Percentiles rank a stretch among this genome's conserved stretches.
Conservation (phyloP, 2,888 invertebrate genomes). For the Pollenia griseotomentosa region DNA sequence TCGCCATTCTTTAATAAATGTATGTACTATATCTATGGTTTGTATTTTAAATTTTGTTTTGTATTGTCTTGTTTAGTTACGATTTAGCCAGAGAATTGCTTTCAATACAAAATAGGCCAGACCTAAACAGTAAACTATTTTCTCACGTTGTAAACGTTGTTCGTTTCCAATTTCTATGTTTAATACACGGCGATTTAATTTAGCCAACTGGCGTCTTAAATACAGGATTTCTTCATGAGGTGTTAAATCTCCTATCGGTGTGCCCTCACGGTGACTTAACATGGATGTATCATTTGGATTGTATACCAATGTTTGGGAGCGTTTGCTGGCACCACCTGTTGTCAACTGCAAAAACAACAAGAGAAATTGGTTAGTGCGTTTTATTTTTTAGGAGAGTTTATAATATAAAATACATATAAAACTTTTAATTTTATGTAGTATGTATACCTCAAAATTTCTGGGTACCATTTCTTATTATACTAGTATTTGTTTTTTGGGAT, state of each 20-base stretch:
- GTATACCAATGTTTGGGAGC: constrained; percentile 77
- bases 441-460: constrained; percentile 46
- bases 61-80: constrained; percentile 83
- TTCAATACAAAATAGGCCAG: constrained; percentile 94
- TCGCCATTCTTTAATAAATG: constrained; percentile 9
- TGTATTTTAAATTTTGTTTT: neutral
- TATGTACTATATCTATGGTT: constrained; percentile 21
- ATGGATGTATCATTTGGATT: constrained; percentile 80
- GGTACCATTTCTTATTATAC: constrained; percentile 49
- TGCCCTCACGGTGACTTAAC: constrained; percentile 86
- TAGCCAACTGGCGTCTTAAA: constrained; percentile 93
- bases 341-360: constrained; percentile 76
- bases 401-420: neutral
- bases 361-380: neutral
- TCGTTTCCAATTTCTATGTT: constrained; percentile 94
- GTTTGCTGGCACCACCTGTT: constrained; percentile 81
- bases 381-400: neutral
- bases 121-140: constrained; percentile 92
- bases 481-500: neutral
- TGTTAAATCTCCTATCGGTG: constrained; percentile 88
- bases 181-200: constrained; percentile 93
- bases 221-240: constrained; percentile 93
- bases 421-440: constrained; percentile 18
- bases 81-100: constrained; percentile 92
- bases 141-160: constrained; percentile 93